Conservation (phyloP, 2,888 invertebrate species). For the Ditula angustiorana region DNA sequence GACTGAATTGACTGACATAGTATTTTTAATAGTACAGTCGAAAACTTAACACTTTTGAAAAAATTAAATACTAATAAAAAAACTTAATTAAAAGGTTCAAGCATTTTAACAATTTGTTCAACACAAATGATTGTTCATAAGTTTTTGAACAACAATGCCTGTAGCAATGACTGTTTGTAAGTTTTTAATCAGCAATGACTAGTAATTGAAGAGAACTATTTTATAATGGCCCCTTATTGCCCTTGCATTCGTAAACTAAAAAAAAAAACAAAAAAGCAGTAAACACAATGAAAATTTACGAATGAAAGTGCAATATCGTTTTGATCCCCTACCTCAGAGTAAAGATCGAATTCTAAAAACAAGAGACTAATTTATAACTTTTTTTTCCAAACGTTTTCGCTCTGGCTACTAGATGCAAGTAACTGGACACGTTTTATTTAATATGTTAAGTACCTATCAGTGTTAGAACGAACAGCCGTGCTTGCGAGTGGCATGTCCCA, state of each 20-base stretch:
- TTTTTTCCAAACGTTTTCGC: slow-evolving; percentile 75
- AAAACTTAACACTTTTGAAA: no score
- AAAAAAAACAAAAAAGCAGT: neutral
- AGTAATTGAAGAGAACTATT: slow-evolving; percentile 5
- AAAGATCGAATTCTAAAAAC: slow-evolving; percentile 49
- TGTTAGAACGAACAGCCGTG: slow-evolving; percentile 71
- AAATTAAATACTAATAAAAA: neutral
- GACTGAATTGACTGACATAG: no score
- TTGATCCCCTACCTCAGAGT: slow-evolving; percentile 40
- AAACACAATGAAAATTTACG: neutral
- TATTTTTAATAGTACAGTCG: no score
- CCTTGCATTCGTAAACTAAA: slow-evolving; percentile 31
- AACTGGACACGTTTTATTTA: slow-evolving; percentile 64
- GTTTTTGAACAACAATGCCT: slow-evolving; percentile 10
- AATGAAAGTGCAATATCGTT: slow-evolving; percentile 13
- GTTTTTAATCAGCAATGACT: slow-evolving; percentile 8
- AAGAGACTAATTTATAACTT: slow-evolving; percentile 65
- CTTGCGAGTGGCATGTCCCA: slow-evolving; percentile 73
- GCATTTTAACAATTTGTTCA: neutral
- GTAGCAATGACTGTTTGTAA: neutral
- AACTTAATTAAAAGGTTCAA: neutral
- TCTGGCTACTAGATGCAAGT: slow-evolving; percentile 86
- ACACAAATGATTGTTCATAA: slow-evolving; percentile 4
- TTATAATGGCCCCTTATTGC: slow-evolving; percentile 13
- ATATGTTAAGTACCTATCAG: slow-evolving; percentile 54